Conservation (phyloP, 1,140 invertebrate genomes). For the Aradophagus sp. region DNA sequence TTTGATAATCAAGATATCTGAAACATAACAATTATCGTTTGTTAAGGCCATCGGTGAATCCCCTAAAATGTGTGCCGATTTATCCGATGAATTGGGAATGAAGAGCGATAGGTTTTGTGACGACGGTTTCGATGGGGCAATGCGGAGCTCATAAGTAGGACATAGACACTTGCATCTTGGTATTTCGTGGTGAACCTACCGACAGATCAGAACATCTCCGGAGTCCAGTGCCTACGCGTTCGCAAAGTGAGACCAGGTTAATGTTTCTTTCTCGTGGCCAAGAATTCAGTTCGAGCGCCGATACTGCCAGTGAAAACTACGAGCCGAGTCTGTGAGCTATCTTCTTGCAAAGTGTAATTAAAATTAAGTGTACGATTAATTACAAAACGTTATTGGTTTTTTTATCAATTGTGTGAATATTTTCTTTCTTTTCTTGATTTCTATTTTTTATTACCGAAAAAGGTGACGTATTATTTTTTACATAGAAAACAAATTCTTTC, state of each 20-base stretch:
- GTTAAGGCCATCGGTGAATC: constrained; percentile 15
- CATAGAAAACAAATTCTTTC: no score
- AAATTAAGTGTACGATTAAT: no score
- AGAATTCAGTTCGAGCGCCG: constrained; percentile 28
- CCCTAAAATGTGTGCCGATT: constrained; percentile 5
- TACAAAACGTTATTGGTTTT: no score
- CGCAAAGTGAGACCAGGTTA: constrained; percentile 47
- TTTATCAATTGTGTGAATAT: no score
- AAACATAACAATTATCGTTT: no score
- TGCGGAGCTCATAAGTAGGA: constrained; percentile 68
- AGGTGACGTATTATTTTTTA: no score
- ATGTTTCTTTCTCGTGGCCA: constrained; percentile 17
- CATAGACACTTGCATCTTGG: constrained; percentile 69
- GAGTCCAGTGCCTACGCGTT: constrained; percentile 49
- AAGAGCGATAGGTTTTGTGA: constrained; percentile 47
- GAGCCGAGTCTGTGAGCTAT: constrained; percentile 24
- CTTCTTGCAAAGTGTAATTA: not conserved
- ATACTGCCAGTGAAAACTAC: constrained; percentile 10
- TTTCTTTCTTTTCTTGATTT: no score
- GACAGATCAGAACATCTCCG: constrained; percentile 59
- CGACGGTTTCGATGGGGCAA: constrained; percentile 48
- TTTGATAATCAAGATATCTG: no score
- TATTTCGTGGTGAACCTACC: constrained; percentile 69
- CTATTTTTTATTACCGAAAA: no score
- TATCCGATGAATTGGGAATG: constrained; percentile 33